These are phyloP conservation scores for Sitophilus oryzae DNA, from an alignment of 1,140 invertebrate species.

Conservation along the genomic window DNA sequence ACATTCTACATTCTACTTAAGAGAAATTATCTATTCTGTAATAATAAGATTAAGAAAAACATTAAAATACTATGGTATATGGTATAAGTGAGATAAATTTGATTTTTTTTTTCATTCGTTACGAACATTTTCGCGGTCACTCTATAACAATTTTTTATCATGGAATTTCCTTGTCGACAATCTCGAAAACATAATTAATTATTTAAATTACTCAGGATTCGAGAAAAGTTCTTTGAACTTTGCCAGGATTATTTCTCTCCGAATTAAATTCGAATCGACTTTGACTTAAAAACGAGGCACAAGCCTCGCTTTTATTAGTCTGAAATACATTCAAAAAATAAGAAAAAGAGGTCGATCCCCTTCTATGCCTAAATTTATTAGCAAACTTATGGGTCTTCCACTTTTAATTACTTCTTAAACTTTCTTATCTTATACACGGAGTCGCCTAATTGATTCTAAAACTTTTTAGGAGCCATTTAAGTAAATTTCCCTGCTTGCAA, in stretches of 20 bases:
- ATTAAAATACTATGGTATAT: too few relatives aligned
- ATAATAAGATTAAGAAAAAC: too few relatives aligned
- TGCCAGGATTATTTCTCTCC: not conserved
- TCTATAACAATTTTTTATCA: too few relatives aligned
- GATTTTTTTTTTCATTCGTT: not conserved
- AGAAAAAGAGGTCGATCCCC: constrained; percentile 7
- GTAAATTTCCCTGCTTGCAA: not conserved
- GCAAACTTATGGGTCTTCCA: constrained; percentile 20
- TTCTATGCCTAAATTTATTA: constrained; percentile 22
- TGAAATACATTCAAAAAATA: constrained; percentile 10
- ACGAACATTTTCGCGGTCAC: not conserved
- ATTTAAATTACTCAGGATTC: not conserved
- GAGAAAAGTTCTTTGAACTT: not conserved
- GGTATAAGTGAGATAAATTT: too few relatives aligned
- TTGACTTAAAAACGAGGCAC: constrained; percentile 11
- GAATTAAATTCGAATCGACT: not conserved
- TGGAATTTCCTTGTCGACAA: not conserved
- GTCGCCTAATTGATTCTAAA: constrained; percentile 22
- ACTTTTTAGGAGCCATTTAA: constrained; percentile 10
- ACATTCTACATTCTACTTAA: too few relatives aligned
- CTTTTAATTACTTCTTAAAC: constrained; percentile 24
- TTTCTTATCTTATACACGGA: constrained; percentile 20
- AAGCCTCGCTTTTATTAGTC: not conserved
- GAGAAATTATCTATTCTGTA: too few relatives aligned
- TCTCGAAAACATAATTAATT: not conserved